Evolutionary conservation across 2,888 invertebrate genomes (phyloP), one percentile per base, ranked within the genome.

Genomic region (Acleris cristana): DNA sequence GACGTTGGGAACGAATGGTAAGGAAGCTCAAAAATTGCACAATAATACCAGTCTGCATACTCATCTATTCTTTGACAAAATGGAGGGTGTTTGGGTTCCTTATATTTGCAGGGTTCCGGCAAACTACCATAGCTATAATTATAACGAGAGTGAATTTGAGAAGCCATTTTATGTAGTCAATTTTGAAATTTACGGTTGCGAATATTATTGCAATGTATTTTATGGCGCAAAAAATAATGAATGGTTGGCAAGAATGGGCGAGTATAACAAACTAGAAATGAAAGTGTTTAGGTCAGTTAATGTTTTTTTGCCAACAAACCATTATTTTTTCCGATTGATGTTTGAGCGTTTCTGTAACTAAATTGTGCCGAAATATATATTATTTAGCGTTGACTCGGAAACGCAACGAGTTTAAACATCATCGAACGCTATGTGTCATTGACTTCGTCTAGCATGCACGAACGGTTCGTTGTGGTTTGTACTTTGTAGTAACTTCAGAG

Each of bases 51-150:
- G 3, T 56, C 63, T 63, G 55, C n/a, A 21, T 21, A 54, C 55
- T 10, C 44, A 18, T 56, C 53, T 78, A 76, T 45, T 87, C 84
- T 85, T 70, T 83, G 81, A n/a, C 66, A 74, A 79, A 83, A 82
- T 78, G 82, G 80, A 84, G 86, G 82, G 85, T 89, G 87, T 86
- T 89, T 90, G 83, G 78, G 80, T 79, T 79, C 80, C 81, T 85
- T 83, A 82, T 86, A 82, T 86, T 86, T 85, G 83, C 78, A 80
- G 82, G 79, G 74, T 79, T 74, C 77, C 72, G 72, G 72, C 72
- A 40, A 40, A 40, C 40, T 66, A 79, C 81, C 83, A 67, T 67
- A 57, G 58, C 85, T 83, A 87, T 87, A 80, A 89, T 89, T 88
- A 89, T 81, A 80, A 77, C 62, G 70, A 79, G 75, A 72, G 76